Evolutionary conservation across 1,140 invertebrate species (phyloP), one percentile per base, ranked within the genome.

Genomic region (Neomicropteryx cornuta): DNA sequence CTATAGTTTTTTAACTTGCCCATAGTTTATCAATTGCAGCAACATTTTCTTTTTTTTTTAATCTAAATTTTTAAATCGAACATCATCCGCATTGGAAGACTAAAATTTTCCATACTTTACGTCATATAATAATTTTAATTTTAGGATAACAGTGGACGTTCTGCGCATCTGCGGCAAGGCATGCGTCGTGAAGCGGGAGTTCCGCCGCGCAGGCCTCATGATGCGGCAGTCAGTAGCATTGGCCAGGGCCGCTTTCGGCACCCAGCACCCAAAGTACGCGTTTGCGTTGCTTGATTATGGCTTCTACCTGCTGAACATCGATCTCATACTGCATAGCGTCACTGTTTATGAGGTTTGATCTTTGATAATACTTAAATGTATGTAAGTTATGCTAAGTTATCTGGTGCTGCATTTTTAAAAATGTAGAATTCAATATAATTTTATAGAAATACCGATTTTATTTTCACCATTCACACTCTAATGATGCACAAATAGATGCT

Each of bases 261-360:
- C 61, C 1, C 54, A 72, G 31, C 84, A 91, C 68, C 85, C 82
- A 18, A 81, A 81, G 46, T 84, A 85, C 54, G 81, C 87, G 20
- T 84, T 89, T 55, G 76, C 82, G 18, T 64, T 94, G 22, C 70
- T 87, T 36, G 87, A 92, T 66, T 91, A 87, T 58, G 90, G 85
- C 33, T 93, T 87, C 68, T 93, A 87, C 55, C 67, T 93, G 47
- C 71, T 92, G 23, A 92, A 93, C 64, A 80, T 83, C n/a, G 91
- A 95, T 63, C 79, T 75, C 22, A 81, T 90, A 30, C 65, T 70
- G 19, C 79, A 87, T 50, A 86, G 86, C 50, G 83, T 94, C 6
- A 69, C 76, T 41, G 76, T 90, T 0, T 92, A 93, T 55, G 77
- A 85, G 71, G 81, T 82, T 6, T 16, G 39, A n/a, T n/a, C n/a